A percentile compares a stretch with the other conserved stretches of the same genome.
phyloP scores from a whole-genome alignment of 2,797 vertebrate species.

The Syngnathus rostellatus region DNA sequence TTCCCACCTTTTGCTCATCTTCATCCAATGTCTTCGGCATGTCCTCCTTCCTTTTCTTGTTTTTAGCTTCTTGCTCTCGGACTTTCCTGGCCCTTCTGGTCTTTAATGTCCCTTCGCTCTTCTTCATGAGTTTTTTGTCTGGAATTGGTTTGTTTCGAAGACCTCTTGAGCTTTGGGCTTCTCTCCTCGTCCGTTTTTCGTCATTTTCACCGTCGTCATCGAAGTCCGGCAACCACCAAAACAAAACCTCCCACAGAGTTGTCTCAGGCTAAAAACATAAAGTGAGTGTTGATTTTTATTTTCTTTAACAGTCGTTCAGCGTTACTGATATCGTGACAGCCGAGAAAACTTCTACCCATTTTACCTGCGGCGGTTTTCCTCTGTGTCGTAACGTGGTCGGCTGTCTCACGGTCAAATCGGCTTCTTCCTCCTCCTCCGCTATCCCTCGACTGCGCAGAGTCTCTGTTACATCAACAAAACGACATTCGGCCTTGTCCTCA shows the following conservation, averaged over 20 bases:
- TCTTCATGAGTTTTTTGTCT: constrained; percentile 56
- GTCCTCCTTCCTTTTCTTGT: constrained; percentile 16
- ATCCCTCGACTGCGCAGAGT: constrained; percentile 45
- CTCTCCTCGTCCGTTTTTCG: constrained; percentile 26
- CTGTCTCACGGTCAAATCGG: constrained; percentile 37
- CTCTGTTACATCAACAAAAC: constrained; percentile 41
- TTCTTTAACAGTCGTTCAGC: neutral
- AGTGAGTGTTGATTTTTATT: neutral
- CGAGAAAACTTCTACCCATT: neutral
- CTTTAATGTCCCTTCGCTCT: constrained; percentile 35
- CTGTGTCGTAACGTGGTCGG: constrained; percentile 34
- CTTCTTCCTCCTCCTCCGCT: constrained; percentile 43
- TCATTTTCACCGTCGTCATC: constrained; percentile 41
- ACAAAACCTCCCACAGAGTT: constrained; percentile 72
- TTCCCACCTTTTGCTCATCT: constrained; percentile 17
- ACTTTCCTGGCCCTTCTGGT: constrained; percentile 45
- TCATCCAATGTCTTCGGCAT: constrained; percentile 20
- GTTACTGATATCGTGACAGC: neutral
- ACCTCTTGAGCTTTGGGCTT: constrained; percentile 16
- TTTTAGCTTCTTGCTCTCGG: constrained; percentile 22
- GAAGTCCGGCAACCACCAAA: constrained; percentile 57
- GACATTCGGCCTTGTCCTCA: neutral
- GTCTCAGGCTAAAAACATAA: constrained; percentile 61
- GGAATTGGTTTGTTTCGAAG: constrained; percentile 51
- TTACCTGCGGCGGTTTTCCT: constrained; percentile 49